These are phyloP conservation scores for Lethrus apterus DNA, from an alignment of 1,140 invertebrate genomes.

Conservation along the genomic window DNA sequence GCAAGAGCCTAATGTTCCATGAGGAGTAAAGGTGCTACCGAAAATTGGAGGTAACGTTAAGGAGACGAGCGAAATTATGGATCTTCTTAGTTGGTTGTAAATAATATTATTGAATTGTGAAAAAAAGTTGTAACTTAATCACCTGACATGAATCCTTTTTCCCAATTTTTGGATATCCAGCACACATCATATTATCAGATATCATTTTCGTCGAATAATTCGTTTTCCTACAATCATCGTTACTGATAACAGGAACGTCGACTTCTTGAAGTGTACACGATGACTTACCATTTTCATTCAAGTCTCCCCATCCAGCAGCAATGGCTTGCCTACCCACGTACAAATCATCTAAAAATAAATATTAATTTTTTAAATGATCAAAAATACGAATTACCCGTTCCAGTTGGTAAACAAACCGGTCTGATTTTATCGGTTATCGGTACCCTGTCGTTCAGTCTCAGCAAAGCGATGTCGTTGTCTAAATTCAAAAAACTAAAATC, in stretches of 20 bases:
- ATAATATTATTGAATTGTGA: constrained; percentile 2
- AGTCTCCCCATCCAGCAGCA: constrained; percentile 78
- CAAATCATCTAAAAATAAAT: constrained; percentile 47
- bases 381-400: constrained; percentile 43
- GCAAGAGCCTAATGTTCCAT: too few species aligned
- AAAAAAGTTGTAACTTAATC: neutral
- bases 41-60: too few species aligned
- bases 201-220: constrained; percentile 74
- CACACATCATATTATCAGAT: constrained; percentile 80
- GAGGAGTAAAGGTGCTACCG: neutral
- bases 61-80: neutral
- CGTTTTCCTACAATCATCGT: constrained; percentile 66
- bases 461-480: constrained; percentile 76
- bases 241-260: constrained; percentile 72
- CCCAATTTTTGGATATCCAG: constrained; percentile 66
- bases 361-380: constrained; percentile 1
- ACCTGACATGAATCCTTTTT: constrained; percentile 78
- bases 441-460: constrained; percentile 69
- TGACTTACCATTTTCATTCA: constrained; percentile 71
- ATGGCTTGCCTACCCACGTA: constrained; percentile 64
- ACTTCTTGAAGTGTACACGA: constrained; percentile 75
- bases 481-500: constrained; percentile 77
- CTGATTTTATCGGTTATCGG: constrained; percentile 64
- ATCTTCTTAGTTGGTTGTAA: neutral
- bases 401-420: constrained; percentile 70